A percentile compares a stretch with the other conserved stretches of the same genome.
Conservation (phyloP, 2,888 invertebrate genomes). For the Digitonthophagus gazella region DNA sequence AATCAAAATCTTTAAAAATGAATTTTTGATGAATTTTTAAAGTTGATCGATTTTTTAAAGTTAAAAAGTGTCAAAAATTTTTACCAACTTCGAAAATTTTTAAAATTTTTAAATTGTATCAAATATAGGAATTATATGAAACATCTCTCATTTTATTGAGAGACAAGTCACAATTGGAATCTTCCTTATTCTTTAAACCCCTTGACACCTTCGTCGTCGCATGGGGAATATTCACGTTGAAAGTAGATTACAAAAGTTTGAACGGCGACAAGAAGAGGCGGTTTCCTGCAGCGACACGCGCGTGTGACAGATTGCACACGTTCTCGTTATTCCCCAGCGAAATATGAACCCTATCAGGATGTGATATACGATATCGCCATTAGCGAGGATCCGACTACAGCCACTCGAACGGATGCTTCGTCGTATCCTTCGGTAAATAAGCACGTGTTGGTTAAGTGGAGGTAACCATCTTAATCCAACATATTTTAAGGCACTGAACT, state of each 20-base stretch:
- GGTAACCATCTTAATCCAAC: background rate
- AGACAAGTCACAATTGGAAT: conserved; percentile 1
- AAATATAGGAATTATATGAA: too few relatives aligned
- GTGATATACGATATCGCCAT: conserved; percentile 38
- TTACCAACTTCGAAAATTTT: too few relatives aligned
- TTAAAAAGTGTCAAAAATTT: too few relatives aligned
- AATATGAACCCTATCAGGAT: conserved; percentile 37
- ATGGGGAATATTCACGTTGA: conserved; percentile 22
- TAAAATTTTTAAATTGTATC: too few relatives aligned
- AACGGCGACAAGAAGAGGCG: conserved; percentile 23
- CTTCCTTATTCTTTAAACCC: background rate
- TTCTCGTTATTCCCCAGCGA: conserved; percentile 37
- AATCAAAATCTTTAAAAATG: too few relatives aligned
- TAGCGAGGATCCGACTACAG: conserved; percentile 24
- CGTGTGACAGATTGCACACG: conserved; percentile 39
- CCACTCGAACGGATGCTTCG: background rate
- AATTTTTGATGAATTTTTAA: too few relatives aligned
- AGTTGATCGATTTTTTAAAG: too few relatives aligned
- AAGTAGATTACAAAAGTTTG: conserved; percentile 25
- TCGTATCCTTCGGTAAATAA: background rate
- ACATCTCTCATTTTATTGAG: background rate
- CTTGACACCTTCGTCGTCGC: background rate
- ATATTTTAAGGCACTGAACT: background rate
- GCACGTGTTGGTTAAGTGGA: background rate
- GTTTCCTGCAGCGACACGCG: conserved; percentile 14